Conservation (phyloP, 2,113 vertebrate species). For the Pseudopipra pipra region DNA sequence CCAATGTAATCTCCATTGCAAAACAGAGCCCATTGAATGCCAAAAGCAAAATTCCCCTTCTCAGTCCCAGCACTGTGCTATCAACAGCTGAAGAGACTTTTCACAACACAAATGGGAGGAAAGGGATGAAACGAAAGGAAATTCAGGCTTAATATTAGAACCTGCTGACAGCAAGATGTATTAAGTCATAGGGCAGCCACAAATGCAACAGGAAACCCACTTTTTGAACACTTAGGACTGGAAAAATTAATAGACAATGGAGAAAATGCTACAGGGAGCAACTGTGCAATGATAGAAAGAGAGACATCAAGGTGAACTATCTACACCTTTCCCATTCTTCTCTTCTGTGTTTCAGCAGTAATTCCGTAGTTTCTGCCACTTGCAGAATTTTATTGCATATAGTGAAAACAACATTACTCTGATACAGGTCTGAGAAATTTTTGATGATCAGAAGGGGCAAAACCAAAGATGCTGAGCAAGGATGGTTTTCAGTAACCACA, state of each 20-base stretch:
- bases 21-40: not conserved
- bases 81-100: not conserved
- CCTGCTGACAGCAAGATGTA: not conserved
- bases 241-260: not conserved
- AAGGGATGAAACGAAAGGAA: not conserved
- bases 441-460: not conserved
- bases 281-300: not conserved
- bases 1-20: not conserved
- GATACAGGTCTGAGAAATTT: not conserved
- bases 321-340: not conserved
- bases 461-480: not conserved
- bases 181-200: not conserved
- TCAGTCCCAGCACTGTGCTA: not conserved
- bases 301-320: not conserved
- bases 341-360: not conserved
- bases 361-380: not conserved
- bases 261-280: not conserved
- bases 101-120: not conserved
- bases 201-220: not conserved
- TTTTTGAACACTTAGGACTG: not conserved
- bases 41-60: not conserved
- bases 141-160: slow-evolving; percentile 12
- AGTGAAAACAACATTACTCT: not conserved
- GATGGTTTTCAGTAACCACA: not conserved
- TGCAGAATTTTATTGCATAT: not conserved